Evolutionary conservation across 35 echinoderm and acorn worm species (phyloP).

Genomic region (Apostichopus californicus): DNA sequence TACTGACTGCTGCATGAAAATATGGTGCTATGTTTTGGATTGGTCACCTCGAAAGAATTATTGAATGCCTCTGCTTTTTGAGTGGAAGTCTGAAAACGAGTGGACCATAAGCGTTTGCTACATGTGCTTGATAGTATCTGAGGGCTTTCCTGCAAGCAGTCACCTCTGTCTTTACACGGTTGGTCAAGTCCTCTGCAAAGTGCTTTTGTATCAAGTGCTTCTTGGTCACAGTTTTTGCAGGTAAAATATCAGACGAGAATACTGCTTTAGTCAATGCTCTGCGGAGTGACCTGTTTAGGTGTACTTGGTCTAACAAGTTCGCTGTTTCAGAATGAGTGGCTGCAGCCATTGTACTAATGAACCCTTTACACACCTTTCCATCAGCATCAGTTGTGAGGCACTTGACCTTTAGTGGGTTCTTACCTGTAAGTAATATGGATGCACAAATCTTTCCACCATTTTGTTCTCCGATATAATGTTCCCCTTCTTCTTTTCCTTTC

Average conservation of each 20-base stretch:
- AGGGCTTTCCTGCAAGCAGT: neutral
- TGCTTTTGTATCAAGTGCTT: neutral
- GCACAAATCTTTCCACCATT: neutral
- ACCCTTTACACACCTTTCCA: neutral
- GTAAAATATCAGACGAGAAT: neutral
- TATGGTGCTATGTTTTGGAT: too few relatives aligned
- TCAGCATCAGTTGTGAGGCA: neutral
- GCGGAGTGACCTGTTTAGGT: neutral
- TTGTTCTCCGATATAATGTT: neutral
- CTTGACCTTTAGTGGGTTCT: too few relatives aligned
- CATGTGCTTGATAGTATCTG: neutral
- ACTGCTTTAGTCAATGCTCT: slow-evolving; percentile 1
- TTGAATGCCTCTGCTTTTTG: too few relatives aligned
- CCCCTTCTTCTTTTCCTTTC: neutral
- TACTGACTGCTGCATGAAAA: too few relatives aligned
- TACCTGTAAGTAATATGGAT: neutral
- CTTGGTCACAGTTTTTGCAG: neutral
- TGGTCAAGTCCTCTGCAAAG: neutral
- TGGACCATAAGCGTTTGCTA: too few relatives aligned
- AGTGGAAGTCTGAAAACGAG: too few relatives aligned
- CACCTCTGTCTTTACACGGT: neutral
- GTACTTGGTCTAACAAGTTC: slow-evolving; percentile 2
- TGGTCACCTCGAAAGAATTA: too few relatives aligned
- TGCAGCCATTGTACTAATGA: neutral
- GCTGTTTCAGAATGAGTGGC: neutral